Evolutionary conservation across 2,113 vertebrate species (phyloP).

Genomic region (Ptilorrhoa leucosticta): DNA sequence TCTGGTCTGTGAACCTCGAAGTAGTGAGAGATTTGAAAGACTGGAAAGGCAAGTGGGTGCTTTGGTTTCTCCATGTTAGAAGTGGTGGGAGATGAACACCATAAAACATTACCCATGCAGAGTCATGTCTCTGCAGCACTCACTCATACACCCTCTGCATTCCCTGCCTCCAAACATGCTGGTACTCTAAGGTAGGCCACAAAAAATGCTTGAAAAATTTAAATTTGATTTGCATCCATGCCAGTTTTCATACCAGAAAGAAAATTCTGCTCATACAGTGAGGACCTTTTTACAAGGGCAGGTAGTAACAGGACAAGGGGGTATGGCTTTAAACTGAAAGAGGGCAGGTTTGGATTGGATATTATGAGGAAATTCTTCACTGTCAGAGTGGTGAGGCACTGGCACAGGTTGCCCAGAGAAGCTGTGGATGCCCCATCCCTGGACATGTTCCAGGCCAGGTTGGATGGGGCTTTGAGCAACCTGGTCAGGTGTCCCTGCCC

Average conservation of each 20-base stretch:
- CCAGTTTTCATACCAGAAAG: background rate
- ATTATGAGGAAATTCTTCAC: background rate
- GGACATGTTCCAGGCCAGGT: background rate
- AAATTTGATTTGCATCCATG: background rate
- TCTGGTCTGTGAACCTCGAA: background rate
- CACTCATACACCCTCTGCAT: background rate
- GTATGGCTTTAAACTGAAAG: background rate
- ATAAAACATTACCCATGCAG: rapidly evolving
- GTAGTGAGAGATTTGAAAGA: background rate
- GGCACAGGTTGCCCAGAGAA: background rate
- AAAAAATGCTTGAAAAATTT: background rate
- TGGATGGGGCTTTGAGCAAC: background rate
- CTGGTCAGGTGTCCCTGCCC: background rate
- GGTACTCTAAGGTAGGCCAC: background rate
- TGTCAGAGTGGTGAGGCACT: rapidly evolving
- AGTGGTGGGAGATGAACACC: background rate
- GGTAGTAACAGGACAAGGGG: background rate
- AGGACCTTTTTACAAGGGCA: background rate
- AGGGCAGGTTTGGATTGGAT: background rate
- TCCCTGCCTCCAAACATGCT: background rate
- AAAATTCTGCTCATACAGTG: rapidly evolving
- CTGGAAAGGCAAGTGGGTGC: background rate
- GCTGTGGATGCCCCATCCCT: background rate
- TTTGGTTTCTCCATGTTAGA: background rate
- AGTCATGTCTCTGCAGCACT: rapidly evolving